Conservation (phyloP, 2,113 vertebrate genomes). For the Ptilonorhynchus violaceus region DNA sequence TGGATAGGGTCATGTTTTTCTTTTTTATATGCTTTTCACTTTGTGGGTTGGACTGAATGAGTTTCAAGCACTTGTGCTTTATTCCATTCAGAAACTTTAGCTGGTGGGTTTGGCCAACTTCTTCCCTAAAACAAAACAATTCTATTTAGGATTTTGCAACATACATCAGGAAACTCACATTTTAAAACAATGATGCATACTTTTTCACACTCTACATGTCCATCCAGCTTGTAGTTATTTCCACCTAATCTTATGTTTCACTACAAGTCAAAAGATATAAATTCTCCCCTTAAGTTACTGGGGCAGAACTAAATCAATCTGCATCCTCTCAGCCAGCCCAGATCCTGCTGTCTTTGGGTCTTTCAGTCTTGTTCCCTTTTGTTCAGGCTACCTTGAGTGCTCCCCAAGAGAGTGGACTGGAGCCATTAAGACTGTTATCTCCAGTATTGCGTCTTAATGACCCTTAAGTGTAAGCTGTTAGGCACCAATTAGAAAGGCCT, state of each 20-base stretch:
- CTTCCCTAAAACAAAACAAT: not conserved
- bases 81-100: not conserved
- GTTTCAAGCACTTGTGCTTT: not conserved
- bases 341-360: constrained; percentile 17
- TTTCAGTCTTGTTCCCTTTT: constrained; percentile 16
- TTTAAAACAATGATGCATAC: not conserved
- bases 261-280: not conserved
- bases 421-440: constrained; percentile 61
- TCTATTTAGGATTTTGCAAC: not conserved
- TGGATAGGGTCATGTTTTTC: not conserved
- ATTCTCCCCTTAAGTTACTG: not conserved
- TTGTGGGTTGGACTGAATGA: not conserved
- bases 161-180: not conserved
- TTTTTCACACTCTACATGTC: not conserved
- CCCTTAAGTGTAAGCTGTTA: constrained; percentile 53
- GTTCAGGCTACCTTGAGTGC: constrained; percentile 30
- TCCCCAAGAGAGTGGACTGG: constrained; percentile 33
- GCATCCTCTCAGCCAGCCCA: not conserved
- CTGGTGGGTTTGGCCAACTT: not conserved
- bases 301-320: constrained; percentile 36
- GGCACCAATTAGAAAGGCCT: constrained; percentile 57
- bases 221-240: not conserved
- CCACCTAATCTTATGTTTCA: not conserved
- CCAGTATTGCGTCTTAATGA: constrained; percentile 45
- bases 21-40: not conserved